Evolutionary conservation across 2,113 vertebrate species (phyloP), one percentile per base, ranked within the genome.

Genomic region (Nyctereutes procyonoides): DNA sequence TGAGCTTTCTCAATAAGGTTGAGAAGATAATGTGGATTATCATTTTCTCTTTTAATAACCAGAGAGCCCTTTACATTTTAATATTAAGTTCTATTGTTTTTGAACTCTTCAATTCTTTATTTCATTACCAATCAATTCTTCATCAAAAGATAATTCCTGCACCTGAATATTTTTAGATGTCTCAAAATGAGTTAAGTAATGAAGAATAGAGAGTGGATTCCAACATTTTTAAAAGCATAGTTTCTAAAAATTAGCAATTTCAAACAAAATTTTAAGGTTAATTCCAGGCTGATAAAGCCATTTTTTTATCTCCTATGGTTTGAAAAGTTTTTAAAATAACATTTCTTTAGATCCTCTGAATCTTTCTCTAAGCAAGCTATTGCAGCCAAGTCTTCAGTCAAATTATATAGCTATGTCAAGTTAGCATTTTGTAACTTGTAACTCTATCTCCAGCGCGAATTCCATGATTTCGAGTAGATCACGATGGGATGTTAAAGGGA

Each of bases 221-320:
- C 43, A 69, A 55, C 56, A 76, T 95, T 92, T 65, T 43, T n/a
- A 51, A 84, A 94, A 89, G 20, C 0, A 48, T 24, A 84, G 17
- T 86, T 93, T 63, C 80, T 96, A 93, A 93, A 73, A 96, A 92
- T 94, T 24, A 90, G 38, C 19, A 67, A 85, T 77, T 95, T 92
- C 55, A 82, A 93, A 90, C 43, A 83, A 89, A 96, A 63, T 30
- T 71, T 84, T 77, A 55, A 95, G 60, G 30, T 81, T 80, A 93
- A 95, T 55, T 87, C 26, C 24, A 65, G 12, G 51, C 22, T 83
- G 53, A 87, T 48, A 56, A 88, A 76, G 51, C 9, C 77, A 82
- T 56, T 76, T 71, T 71, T 95, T 96, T 82, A 93, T 62, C 43
- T 90, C 17, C 3, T 63, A 17, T 82, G 2, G 28, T 79, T 90